A percentile compares a stretch with the other conserved stretches of the same genome.
phyloP scores from a whole-genome alignment of 1,140 invertebrate genomes.

The Saccostrea glomerata region DNA sequence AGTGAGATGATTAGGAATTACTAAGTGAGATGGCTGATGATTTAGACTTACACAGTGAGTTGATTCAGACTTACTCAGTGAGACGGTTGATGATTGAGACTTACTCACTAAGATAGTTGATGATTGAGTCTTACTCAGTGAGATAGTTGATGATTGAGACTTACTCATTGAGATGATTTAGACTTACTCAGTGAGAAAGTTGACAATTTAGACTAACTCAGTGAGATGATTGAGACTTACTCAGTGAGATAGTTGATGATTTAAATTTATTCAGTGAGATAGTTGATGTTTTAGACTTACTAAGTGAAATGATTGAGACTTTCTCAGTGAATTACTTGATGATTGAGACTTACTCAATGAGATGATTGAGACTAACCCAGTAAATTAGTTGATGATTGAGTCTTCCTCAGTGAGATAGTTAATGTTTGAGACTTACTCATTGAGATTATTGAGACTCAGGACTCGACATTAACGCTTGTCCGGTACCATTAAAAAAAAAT shows the following conservation, averaged over 20 bases:
- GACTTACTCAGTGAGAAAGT: neutral
- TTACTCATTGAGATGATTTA: neutral
- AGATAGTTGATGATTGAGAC: conserved; percentile 87
- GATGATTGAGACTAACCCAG: too few relatives aligned
- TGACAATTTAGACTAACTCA: neutral
- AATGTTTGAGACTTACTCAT: neutral
- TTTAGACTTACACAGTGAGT: too few relatives aligned
- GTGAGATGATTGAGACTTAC: conserved; percentile 60
- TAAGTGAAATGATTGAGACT: neutral
- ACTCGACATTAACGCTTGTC: too few relatives aligned
- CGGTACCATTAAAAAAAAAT: too few relatives aligned
- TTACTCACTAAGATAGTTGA: neutral
- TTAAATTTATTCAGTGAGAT: neutral
- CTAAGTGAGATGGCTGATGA: neutral
- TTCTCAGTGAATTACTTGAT: neutral
- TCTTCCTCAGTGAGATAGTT: neutral
- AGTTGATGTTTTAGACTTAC: neutral
- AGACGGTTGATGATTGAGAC: neutral
- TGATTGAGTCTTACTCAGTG: conserved; percentile 81
- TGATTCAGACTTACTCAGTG: neutral
- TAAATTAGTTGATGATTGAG: neutral
- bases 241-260: conserved; percentile 89
- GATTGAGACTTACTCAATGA: neutral
- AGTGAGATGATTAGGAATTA: neutral
- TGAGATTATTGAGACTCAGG: neutral